These are phyloP conservation scores for Hyppa rectilinea DNA, from an alignment of 2,888 invertebrate genomes.

Conservation along the genomic window DNA sequence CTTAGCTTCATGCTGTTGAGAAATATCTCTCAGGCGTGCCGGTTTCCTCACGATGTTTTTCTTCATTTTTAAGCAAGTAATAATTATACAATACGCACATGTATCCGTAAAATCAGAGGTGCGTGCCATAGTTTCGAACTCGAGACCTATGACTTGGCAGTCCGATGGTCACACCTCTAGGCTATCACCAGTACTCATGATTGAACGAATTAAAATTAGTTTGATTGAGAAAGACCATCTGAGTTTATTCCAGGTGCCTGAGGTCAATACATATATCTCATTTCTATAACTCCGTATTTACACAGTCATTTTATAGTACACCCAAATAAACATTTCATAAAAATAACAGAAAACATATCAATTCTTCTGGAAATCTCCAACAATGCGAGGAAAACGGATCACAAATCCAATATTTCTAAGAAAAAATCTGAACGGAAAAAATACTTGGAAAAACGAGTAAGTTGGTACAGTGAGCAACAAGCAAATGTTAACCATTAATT, in stretches of 20 bases:
- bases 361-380: background rate
- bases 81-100: no score
- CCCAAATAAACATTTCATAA: background rate
- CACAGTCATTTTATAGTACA: no score
- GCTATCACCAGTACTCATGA: no score
- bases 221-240: background rate
- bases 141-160: no score
- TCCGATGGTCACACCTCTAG: no score
- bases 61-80: no score
- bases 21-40: no score
- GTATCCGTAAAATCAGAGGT: no score
- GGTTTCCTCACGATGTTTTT: no score
- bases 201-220: no score
- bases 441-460: constrained; percentile 16
- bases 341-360: background rate
- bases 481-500: background rate
- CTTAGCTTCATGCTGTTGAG: no score
- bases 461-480: background rate
- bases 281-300: background rate
- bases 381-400: constrained; percentile 11
- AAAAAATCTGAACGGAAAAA: background rate
- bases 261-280: background rate
- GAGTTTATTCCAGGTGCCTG: background rate
- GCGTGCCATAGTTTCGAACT: no score
- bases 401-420: constrained; percentile 1